Base-by-base conservation (phyloP, 2,113 vertebrate species). In the Platichthys stellatus region DNA sequence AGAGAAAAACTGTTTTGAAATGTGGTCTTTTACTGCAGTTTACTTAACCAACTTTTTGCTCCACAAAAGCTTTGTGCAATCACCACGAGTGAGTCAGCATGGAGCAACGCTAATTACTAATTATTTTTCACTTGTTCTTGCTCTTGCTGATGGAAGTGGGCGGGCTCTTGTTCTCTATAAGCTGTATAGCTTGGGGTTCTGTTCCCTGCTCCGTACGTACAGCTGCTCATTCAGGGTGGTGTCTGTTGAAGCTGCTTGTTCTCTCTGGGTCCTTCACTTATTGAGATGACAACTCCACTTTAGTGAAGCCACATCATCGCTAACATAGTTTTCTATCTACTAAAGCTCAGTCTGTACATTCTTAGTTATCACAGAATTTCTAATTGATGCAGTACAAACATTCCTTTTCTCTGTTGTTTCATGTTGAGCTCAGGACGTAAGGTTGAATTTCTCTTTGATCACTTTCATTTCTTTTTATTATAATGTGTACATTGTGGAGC, bases 41-140 rank as follows among this genome's bases (percentile, higher is more conserved):
- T 45, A 13, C 8, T 54, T 21, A 54, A 54, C n/a, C 10, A 54
- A 21, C 49, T 20, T 20, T 20, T 14, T 47, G 43, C 10, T 51
- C 15, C 17, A 18, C 49, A 18, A 20, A 17, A 20, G 49, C 49
- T n/a, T 70, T 78, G 12, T 63, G 9, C 40, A 76, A 24, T 51
- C 63, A 56, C 20, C 23, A 64, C 6, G 62, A 63, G 47, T 61
- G 71, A 74, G 56, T 66, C 47, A 51, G 47, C 47, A 51, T 18
- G 43, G 49, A 51, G 5, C 4, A 51, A 20, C 15, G 20, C 49
- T 45, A 45, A 45, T 45, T 18, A 7, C 49, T 51, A 51, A 20
- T 51, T 51, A 51, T 73, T 63, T 71, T 63, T 63, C 62, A 62
- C 31, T 59, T 0, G 26, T 63, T 77, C 35, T 14, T 66, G 63